Evolutionary conservation across 2,113 vertebrate genomes (phyloP), one percentile per base, ranked within the genome.

Genomic region (Apus apus): DNA sequence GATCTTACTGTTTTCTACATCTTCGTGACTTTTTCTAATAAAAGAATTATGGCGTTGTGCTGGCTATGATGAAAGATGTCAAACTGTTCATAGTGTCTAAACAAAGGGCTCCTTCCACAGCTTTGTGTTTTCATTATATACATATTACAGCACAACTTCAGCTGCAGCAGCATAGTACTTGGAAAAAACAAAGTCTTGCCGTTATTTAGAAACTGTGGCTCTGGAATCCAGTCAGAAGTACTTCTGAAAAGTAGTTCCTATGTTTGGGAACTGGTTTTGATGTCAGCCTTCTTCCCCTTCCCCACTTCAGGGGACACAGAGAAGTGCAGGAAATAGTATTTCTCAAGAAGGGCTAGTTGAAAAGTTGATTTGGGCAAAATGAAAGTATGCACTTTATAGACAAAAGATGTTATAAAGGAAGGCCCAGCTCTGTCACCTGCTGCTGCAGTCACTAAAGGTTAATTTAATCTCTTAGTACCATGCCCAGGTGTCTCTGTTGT

Each of bases 391-490:
- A 38, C 20, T 61, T 92, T 29, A 46, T 67, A 40, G 32, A 50
- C 19, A 1, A 34, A 65, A 68, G 25, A 34, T 38, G 36, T 70
- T 81, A 26, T 50, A 50, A 62, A 61, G 58, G 30, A n/a, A 50
- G 2, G 40, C 5, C 3, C 72, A 48, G 19, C 61, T 83, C 93
- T 85, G 93, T 96, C 96, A 86, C 89, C 50, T 40, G 87, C 81
- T 87, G 73, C 76, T 92, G 60, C 80, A 60, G 91, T 94, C 92
- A 80, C 97, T 96, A 74, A 96, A 96, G 91, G 97, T 97, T 97
- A 95, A 97, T 97, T 96, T 91, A 85, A 87, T 97, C 86, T 87
- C 86, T 96, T 92, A 97, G 91, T 97, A 92, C 92, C 86, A 7
- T 81, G 68, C 96, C 96, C 95, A 96, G 96, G 86, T 93, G 65